These are phyloP conservation scores for Xenotilapia longispinis DNA, from an alignment of 2,113 vertebrate genomes.

Conservation along the genomic window DNA sequence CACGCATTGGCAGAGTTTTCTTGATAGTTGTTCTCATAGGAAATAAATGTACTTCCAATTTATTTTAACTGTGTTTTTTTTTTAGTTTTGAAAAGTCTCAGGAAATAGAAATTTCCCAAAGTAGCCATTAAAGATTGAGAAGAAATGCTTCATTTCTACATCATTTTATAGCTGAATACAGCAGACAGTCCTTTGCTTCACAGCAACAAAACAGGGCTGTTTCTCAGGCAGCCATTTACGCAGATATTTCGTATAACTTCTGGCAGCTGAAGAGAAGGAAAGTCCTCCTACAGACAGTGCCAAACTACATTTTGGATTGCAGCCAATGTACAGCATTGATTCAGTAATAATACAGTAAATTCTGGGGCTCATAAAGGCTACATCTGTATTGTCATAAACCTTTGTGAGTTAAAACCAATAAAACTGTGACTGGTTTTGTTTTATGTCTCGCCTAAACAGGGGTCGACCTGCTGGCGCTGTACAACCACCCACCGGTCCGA, in stretches of 20 bases:
- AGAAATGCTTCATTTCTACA: neutral
- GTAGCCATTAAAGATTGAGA: neutral
- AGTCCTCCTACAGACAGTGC: neutral
- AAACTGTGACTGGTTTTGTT: neutral
- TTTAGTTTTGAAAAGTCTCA: neutral
- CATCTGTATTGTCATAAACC: neutral
- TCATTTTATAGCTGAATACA: neutral
- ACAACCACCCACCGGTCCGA: constrained; percentile 81
- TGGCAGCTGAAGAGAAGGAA: neutral
- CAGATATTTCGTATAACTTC: neutral
- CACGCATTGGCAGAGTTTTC: neutral
- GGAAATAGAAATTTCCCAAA: neutral
- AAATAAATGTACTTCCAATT: constrained; percentile 8
- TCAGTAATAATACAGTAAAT: neutral
- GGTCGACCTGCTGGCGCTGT: constrained; percentile 83
- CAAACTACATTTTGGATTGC: neutral
- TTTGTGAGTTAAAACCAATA: neutral
- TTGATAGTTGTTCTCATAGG: neutral
- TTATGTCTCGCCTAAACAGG: constrained; percentile 60
- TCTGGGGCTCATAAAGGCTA: neutral
- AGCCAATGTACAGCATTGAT: neutral
- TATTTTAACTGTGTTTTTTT: neutral
- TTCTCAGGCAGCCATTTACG: neutral
- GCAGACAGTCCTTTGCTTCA: neutral
- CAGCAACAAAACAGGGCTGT: neutral